Evolutionary conservation across 2,113 vertebrate species (phyloP).

Genomic region (Meles meles): DNA sequence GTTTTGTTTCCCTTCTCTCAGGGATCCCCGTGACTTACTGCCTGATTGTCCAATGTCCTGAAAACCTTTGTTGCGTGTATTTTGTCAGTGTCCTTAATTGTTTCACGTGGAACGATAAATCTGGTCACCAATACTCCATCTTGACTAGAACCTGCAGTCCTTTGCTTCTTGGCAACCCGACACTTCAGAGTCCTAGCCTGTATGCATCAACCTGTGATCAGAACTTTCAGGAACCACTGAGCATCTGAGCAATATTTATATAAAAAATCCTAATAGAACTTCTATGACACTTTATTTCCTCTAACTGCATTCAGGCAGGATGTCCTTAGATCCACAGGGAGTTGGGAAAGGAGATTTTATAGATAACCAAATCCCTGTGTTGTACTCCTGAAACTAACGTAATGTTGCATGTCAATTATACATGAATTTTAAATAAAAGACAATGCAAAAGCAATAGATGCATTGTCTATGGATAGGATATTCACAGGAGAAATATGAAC

Average conservation of each 20-base stretch:
- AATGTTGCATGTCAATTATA: not conserved
- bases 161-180: not conserved
- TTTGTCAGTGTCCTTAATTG: not conserved
- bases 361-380: not conserved
- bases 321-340: not conserved
- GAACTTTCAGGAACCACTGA: not conserved
- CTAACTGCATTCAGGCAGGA: not conserved
- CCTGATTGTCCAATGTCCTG: not conserved
- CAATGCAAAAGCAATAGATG: not conserved
- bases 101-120: not conserved
- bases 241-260: not conserved
- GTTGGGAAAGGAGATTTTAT: not conserved
- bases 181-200: not conserved
- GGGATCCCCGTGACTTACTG: not conserved
- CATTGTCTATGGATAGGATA: not conserved
- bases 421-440: not conserved
- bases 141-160: not conserved
- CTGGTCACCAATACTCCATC: not conserved
- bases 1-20: not conserved
- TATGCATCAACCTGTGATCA: not conserved
- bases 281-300: not conserved
- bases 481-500: not conserved
- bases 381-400: not conserved
- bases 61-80: not conserved
- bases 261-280: not conserved